Conservation (phyloP, 1,140 invertebrate genomes). For the Drosophila seguyi region DNA sequence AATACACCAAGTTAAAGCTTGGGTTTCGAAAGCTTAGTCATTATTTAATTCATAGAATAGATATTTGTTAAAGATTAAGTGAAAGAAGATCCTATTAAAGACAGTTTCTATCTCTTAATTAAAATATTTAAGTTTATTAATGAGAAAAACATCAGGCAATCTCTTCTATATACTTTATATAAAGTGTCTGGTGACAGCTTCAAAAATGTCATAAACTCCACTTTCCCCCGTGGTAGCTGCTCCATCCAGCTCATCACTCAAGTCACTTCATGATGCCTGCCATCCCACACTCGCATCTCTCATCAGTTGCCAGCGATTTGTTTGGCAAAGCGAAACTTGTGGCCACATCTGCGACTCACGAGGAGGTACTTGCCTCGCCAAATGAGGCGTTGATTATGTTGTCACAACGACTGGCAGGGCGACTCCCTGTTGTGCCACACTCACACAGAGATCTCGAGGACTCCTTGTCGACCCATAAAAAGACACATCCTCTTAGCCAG, state of each 20-base stretch:
- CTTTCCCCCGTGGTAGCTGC: constrained; percentile 8
- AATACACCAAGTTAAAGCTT: not conserved
- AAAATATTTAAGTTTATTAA: not conserved
- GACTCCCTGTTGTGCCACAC: constrained; percentile 38
- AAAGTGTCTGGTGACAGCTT: not conserved
- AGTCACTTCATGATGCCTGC: constrained; percentile 16
- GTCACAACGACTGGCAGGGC: constrained; percentile 41
- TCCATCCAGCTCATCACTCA: constrained; percentile 31
- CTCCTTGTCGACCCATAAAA: constrained; percentile 28
- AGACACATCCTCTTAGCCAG: constrained; percentile 39
- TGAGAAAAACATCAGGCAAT: not conserved
- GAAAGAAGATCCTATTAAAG: not conserved
- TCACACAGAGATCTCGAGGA: constrained; percentile 12
- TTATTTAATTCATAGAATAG: no score
- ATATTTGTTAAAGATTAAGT: not conserved
- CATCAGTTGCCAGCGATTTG: constrained; percentile 53
- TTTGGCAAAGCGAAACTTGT: constrained; percentile 42
- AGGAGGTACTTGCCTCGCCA: constrained; percentile 32
- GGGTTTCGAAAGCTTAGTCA: no score
- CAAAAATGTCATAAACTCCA: not conserved
- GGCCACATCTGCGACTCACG: constrained; percentile 40
- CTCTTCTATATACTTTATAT: not conserved
- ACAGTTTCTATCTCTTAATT: not conserved
- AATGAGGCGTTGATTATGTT: constrained; percentile 80
- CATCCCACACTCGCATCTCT: constrained; percentile 3